These are phyloP conservation scores for Spodoptera exigua DNA, from an alignment of 2,888 invertebrate species.

Conservation along the genomic window DNA sequence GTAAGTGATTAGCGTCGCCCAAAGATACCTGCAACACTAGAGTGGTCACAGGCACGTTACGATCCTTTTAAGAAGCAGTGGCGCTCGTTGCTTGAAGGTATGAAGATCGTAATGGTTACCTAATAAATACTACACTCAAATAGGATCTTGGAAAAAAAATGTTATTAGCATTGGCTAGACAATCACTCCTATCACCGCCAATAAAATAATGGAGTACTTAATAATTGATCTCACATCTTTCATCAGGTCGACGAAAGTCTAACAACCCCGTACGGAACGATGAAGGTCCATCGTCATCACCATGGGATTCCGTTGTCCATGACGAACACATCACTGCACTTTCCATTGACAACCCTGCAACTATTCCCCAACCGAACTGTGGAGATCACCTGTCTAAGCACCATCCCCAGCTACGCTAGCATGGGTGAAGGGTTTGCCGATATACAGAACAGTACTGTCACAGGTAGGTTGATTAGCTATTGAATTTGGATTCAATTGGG, in stretches of 20 bases:
- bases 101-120: too few relatives aligned
- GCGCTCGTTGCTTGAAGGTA: too few relatives aligned
- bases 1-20: too few relatives aligned
- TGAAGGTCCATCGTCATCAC: slow-evolving; percentile 78
- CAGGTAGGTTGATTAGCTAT: slow-evolving; percentile 87
- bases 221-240: not conserved
- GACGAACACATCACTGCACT: slow-evolving; percentile 88
- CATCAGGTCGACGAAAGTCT: slow-evolving; percentile 82
- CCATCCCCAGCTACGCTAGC: slow-evolving; percentile 93
- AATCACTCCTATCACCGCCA: too few relatives aligned
- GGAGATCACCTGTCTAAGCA: slow-evolving; percentile 93
- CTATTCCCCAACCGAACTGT: slow-evolving; percentile 92
- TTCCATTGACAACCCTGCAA: slow-evolving; percentile 92
- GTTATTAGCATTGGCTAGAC: too few relatives aligned
- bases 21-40: too few relatives aligned
- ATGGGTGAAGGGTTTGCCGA: slow-evolving; percentile 92
- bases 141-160: too few relatives aligned
- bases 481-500: too few relatives aligned
- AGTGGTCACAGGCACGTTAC: too few relatives aligned
- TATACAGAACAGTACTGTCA: slow-evolving; percentile 91
- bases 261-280: slow-evolving; percentile 81
- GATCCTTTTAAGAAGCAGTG: too few relatives aligned
- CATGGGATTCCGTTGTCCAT: slow-evolving; percentile 80
- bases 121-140: too few relatives aligned
- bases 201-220: too few relatives aligned